These are phyloP conservation scores for Galeopsomyia nigrocyanea DNA, from an alignment of 2,888 invertebrate species.

Conservation along the genomic window DNA sequence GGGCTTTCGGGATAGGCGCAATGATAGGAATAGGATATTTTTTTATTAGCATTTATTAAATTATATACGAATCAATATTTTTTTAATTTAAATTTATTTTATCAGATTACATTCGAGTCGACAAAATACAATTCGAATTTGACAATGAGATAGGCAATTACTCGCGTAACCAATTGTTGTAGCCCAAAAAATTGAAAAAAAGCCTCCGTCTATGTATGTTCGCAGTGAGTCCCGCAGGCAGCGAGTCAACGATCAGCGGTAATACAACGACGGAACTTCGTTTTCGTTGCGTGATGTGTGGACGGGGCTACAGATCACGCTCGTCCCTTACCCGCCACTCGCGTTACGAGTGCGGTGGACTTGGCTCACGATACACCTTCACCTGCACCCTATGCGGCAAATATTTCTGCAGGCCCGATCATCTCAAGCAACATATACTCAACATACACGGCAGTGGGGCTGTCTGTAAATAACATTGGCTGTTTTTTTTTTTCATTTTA, in stretches of 20 bases:
- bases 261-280: conserved; percentile 57
- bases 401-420: conserved; percentile 68
- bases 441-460: conserved; percentile 65
- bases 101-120: no score
- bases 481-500: neutral
- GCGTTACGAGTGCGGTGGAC: conserved; percentile 67
- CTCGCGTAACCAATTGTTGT: neutral
- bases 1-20: no score
- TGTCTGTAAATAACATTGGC: conserved; percentile 58
- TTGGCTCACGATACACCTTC: conserved; percentile 67
- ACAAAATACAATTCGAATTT: no score
- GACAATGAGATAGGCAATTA: neutral
- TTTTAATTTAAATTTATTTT: no score
- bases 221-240: conserved; percentile 60
- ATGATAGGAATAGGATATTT: no score
- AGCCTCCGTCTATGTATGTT: conserved; percentile 62
- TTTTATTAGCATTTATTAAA: no score
- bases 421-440: conserved; percentile 69
- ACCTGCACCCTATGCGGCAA: conserved; percentile 68
- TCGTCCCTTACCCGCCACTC: conserved; percentile 67
- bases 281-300: conserved; percentile 67
- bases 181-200: conserved; percentile 53
- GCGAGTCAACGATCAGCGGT: conserved; percentile 19
- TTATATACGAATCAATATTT: no score
- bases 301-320: conserved; percentile 66